phyloP scores from a whole-genome alignment of 2,113 vertebrate species.

The Oryzias melastigma region DNA sequence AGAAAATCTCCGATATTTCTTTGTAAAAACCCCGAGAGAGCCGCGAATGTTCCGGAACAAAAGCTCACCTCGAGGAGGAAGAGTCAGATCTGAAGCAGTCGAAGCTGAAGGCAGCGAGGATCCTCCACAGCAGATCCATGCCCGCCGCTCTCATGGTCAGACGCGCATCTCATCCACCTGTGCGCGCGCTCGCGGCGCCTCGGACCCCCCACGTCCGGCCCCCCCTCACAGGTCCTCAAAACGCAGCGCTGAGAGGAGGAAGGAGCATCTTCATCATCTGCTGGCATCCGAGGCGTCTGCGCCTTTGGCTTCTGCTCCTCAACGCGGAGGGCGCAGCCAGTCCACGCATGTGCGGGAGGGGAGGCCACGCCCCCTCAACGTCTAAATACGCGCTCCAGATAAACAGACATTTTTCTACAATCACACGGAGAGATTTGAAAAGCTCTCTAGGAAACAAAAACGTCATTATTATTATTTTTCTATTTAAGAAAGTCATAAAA shows the following conservation, averaged over 20 bases:
- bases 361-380: no score
- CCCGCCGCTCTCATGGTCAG: constrained; percentile 60
- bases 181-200: constrained; percentile 24
- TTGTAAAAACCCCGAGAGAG: no score
- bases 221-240: neutral
- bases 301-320: neutral
- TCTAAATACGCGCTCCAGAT: no score
- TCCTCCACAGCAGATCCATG: constrained; percentile 79
- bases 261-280: constrained; percentile 10
- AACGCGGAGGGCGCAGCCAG: neutral
- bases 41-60: neutral
- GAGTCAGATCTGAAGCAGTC: constrained; percentile 74
- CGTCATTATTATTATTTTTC: no score
- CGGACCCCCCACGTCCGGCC: neutral
- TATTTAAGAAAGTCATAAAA: no score
- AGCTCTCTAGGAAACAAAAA: no score
- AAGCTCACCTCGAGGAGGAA: constrained; percentile 69
- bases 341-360: neutral
- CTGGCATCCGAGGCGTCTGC: constrained; percentile 10
- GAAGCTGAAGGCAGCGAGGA: constrained; percentile 75
- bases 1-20: no score
- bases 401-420: no score
- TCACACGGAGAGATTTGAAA: no score
- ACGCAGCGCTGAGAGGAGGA: constrained; percentile 2
- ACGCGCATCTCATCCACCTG: constrained; percentile 12